phyloP scores from a whole-genome alignment of 1,140 invertebrate genomes.

The Lordiphosa mommai region DNA sequence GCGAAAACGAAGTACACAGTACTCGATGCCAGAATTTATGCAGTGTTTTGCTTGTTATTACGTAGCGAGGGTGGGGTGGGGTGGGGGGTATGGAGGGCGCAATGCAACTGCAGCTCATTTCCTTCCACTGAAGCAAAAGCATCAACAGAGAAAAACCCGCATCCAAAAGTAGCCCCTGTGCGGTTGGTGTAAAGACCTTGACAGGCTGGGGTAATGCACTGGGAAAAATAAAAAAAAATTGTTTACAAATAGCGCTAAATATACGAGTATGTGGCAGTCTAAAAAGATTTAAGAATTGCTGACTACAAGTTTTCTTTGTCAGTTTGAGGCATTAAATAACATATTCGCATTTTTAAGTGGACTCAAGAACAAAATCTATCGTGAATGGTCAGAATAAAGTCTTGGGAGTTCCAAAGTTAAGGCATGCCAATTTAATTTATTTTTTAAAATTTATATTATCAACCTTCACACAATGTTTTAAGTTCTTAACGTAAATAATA shows the following conservation, averaged over 20 bases:
- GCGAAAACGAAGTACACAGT: slow-evolving; percentile 54
- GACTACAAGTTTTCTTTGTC: not conserved
- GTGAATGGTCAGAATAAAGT: too few species aligned
- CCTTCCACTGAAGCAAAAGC: slow-evolving; percentile 17
- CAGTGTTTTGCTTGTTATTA: slow-evolving; percentile 76
- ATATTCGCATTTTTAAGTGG: too few species aligned
- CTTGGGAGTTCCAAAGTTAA: too few species aligned
- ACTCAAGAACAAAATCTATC: too few species aligned
- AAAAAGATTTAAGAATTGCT: not conserved
- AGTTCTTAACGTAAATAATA: too few species aligned
- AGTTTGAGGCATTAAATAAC: slow-evolving; percentile 12
- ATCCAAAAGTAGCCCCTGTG: slow-evolving; percentile 50
- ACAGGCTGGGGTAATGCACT: slow-evolving; percentile 33
- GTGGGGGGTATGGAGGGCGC: not conserved
- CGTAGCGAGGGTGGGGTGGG: slow-evolving; percentile 25
- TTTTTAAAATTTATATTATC: too few species aligned
- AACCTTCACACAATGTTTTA: too few species aligned
- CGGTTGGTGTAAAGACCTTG: slow-evolving; percentile 62
- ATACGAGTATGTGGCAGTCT: too few species aligned
- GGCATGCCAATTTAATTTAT: too few species aligned
- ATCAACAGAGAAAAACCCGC: slow-evolving; percentile 54
- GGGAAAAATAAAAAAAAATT: slow-evolving; percentile 1
- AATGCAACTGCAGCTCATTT: slow-evolving; percentile 56
- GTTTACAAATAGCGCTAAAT: too few species aligned
- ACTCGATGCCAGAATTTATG: slow-evolving; percentile 72